A percentile compares a stretch with the other conserved stretches of the same genome.
These are phyloP conservation scores for Pyrocephalus nanus DNA, from an alignment of 2,797 vertebrate species.

Conservation along the genomic window DNA sequence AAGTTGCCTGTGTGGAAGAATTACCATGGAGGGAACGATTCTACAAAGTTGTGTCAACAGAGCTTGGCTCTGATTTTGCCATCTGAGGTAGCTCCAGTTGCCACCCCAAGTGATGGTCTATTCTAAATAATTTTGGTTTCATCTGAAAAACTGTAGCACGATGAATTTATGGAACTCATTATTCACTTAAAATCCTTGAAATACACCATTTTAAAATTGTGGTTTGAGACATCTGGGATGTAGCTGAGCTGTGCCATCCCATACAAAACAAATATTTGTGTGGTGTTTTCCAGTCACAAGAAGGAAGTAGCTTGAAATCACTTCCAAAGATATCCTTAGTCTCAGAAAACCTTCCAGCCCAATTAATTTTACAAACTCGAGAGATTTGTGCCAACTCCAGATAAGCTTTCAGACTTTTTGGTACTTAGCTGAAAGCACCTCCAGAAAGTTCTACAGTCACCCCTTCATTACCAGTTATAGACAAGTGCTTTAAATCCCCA, in stretches of 20 bases:
- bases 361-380: conserved; percentile 10
- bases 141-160: background rate
- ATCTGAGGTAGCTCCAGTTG: background rate
- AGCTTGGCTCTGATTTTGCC: background rate
- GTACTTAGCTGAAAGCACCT: conserved; percentile 2
- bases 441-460: background rate
- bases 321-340: background rate
- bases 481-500: background rate
- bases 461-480: background rate
- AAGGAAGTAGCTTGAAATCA: conserved; percentile 5
- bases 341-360: conserved; percentile 35
- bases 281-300: background rate
- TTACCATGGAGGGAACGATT: background rate
- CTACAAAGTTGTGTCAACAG: background rate
- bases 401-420: conserved; percentile 23
- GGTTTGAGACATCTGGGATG: background rate
- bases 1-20: background rate
- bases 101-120: background rate
- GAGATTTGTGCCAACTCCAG: conserved; percentile 12
- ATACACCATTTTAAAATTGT: background rate
- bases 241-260: background rate
- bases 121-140: background rate
- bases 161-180: background rate
- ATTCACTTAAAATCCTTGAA: background rate
- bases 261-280: background rate